Conservation (phyloP, 2,797 vertebrate species). For the Sebastes diploproa region DNA sequence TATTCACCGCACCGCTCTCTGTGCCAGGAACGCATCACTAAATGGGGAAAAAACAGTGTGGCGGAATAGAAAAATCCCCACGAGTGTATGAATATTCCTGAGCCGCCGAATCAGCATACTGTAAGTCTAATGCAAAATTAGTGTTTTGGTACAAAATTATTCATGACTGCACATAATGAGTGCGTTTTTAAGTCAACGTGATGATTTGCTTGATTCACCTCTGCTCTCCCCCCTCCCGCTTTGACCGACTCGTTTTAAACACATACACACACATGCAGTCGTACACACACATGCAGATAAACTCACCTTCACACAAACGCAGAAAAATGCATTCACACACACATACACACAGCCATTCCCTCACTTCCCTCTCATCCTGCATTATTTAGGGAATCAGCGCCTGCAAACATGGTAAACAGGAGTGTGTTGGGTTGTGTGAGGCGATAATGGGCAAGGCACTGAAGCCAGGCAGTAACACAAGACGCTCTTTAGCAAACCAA, state of each 20-base stretch:
- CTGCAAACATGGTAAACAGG: conserved; percentile 71
- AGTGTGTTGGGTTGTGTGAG: conserved; percentile 55
- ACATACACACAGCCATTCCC: conserved; percentile 5
- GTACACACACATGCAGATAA: background rate
- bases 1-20: conserved; percentile 73
- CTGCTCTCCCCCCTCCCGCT: conserved; percentile 25
- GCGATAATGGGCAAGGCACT: conserved; percentile 39
- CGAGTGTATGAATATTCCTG: conserved; percentile 85
- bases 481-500: conserved; percentile 22
- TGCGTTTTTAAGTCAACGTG: conserved; percentile 79
- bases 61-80: conserved; percentile 69
- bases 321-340: conserved; percentile 2
- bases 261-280: background rate
- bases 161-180: conserved; percentile 81
- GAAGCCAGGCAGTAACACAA: conserved; percentile 11
- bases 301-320: background rate
- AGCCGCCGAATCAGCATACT: conserved; percentile 80
- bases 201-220: conserved; percentile 78
- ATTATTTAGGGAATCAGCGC: conserved; percentile 76
- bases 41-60: conserved; percentile 62
- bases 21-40: conserved; percentile 76
- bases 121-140: conserved; percentile 88
- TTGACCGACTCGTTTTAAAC: background rate
- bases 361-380: conserved; percentile 47
- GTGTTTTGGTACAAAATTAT: conserved; percentile 85